Evolutionary conservation across 1,140 invertebrate genomes (phyloP), one percentile per base, ranked within the genome.

Genomic region (Heliconius nattereri): DNA sequence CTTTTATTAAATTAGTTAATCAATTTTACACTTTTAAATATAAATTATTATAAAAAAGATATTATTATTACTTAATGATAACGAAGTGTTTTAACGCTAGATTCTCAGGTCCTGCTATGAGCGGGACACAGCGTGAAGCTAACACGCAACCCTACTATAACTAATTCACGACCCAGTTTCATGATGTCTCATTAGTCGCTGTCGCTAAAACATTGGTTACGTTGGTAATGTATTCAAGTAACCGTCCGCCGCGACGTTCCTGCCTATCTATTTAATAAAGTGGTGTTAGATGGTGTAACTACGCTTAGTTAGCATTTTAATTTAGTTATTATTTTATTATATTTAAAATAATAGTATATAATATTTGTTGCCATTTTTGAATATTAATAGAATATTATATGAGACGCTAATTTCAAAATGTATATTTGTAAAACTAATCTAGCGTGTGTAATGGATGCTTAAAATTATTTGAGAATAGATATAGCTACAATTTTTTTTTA

Each of bases 131-230:
- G 40, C 40, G 40, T 45, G 11, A 45, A 16, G 5, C 13, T 45
- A 45, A 40, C 32, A 32, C 32, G 32, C 32, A 32, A 57, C 32
- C 32, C 20, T n/a, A 23, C 54, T 57, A 57, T 57, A 45, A 20
- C n/a, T 23, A 57, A n/a, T 60, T 60, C 3, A 70, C 23, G 57
- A 45, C 52, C 52, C 23, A 70, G 75, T 76, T 80, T 76, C 32
- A 80, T 80, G 75, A 80, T 72, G 70, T 70, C 60, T 76, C 49
- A 80, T 80, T 80, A 79, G 49, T n/a, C n/a, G n/a, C n/a, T n/a
- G n/a, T n/a, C 74, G 76, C 20, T 78, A 72, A 71, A 70, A 76
- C 57, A 76, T 7, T 37, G 75, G 23, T 76, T 76, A 29, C 40
- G 37, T 76, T 70, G 40, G 52, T 78, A 52, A 73, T 71, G 49